Conservation (phyloP, 2,888 invertebrate species). For the Anorthoa munda region DNA sequence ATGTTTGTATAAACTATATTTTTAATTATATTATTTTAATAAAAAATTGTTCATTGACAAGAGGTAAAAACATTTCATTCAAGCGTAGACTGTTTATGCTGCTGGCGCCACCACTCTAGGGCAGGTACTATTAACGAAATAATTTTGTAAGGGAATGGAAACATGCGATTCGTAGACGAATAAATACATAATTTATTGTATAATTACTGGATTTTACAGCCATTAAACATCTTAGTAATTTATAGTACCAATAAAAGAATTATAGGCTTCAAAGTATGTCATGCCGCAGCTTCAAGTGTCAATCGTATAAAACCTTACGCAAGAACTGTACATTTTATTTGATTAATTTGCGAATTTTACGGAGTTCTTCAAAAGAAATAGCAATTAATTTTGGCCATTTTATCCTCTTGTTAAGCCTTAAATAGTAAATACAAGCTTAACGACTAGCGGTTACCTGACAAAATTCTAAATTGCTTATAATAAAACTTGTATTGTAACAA, state of each 20-base stretch:
- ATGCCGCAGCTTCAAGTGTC: neutral
- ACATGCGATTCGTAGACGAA: neutral
- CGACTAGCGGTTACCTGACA: conserved; percentile 53
- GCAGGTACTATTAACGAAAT: neutral
- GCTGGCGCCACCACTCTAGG: neutral
- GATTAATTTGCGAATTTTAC: neutral
- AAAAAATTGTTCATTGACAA: no score
- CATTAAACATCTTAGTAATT: neutral
- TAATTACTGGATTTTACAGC: neutral
- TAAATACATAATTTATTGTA: neutral
- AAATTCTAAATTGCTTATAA: conserved; percentile 56
- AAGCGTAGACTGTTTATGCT: neutral
- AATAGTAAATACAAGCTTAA: conserved; percentile 46
- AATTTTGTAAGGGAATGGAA: neutral
- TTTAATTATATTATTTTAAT: no score
- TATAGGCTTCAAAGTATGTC: conserved; percentile 7
- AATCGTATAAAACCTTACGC: neutral
- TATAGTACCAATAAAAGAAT: neutral
- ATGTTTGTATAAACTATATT: no score
- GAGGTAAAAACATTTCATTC: neutral
- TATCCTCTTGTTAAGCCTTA: conserved; percentile 30
- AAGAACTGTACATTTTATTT: neutral
- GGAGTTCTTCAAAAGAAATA: conserved; percentile 2
- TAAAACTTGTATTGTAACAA: conserved; percentile 54
- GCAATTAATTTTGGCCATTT: conserved; percentile 46